phyloP scores from a whole-genome alignment of 2,797 vertebrate species.

The Eulemur rubriventer region DNA sequence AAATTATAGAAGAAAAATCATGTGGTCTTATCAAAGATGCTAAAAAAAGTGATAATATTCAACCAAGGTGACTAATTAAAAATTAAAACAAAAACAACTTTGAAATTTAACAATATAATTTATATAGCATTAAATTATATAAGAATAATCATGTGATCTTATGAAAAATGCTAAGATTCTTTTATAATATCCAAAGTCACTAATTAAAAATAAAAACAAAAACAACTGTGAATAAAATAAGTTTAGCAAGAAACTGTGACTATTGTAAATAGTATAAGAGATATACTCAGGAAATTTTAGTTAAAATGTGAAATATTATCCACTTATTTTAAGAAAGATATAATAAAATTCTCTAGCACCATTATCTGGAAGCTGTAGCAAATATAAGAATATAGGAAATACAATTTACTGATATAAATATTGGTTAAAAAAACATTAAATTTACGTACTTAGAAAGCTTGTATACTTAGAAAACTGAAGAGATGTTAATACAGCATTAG shows the following conservation, averaged over 20 bases:
- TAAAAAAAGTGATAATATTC: background rate
- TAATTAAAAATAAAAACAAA: background rate
- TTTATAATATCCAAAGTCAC: background rate
- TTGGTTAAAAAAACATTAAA: background rate
- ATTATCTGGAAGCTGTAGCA: background rate
- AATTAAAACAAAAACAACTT: background rate
- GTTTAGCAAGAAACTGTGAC: background rate
- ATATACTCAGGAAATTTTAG: background rate
- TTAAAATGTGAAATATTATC: background rate
- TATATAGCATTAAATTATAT: background rate
- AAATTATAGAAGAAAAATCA: background rate
- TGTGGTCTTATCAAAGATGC: background rate
- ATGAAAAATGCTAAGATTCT: background rate
- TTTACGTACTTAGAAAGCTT: background rate
- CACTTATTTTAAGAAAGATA: background rate
- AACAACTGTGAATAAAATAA: background rate
- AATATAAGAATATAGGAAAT: background rate
- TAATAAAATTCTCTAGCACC: too few relatives aligned
- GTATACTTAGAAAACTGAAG: background rate
- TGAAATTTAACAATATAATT: background rate
- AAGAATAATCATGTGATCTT: background rate
- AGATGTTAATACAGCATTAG: background rate
- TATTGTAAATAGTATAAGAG: background rate
- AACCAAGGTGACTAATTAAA: background rate
- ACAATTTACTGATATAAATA: background rate